A percentile compares a stretch with the other conserved stretches of the same genome.
Evolutionary conservation across 2,888 invertebrate genomes (phyloP).

Genomic region (Drosophila macrospina): DNA sequence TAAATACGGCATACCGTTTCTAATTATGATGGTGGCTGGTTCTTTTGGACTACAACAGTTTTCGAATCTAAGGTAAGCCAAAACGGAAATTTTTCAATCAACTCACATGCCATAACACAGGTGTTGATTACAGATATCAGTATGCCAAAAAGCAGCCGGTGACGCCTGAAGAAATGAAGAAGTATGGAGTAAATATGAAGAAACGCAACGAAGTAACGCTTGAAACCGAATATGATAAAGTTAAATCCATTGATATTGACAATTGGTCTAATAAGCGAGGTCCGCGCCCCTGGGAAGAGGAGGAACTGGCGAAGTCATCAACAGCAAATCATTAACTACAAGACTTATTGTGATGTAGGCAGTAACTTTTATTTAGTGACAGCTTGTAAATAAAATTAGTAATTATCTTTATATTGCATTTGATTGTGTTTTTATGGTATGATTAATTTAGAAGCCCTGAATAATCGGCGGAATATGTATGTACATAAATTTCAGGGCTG

Average conservation of each 20-base stretch:
- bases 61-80: constrained; percentile 88
- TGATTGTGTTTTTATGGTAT: not conserved
- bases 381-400: constrained; percentile 44
- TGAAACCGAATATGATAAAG: constrained; percentile 91
- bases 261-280: constrained; percentile 95
- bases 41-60: constrained; percentile 92
- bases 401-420: constrained; percentile 15
- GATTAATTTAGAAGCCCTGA: constrained; percentile 24
- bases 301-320: constrained; percentile 15
- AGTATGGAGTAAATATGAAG: constrained; percentile 89
- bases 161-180: constrained; percentile 88
- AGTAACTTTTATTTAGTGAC: constrained; percentile 20
- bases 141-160: constrained; percentile 88
- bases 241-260: constrained; percentile 90
- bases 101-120: constrained; percentile 11
- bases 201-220: constrained; percentile 89
- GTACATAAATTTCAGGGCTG: constrained; percentile 27
- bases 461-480: constrained; percentile 18
- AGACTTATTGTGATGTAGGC: constrained; percentile 21
- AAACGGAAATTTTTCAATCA: not conserved
- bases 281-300: constrained; percentile 93
- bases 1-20: constrained; percentile 90
- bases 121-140: constrained; percentile 85
- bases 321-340: constrained; percentile 42
- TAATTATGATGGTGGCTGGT: constrained; percentile 90